Evolutionary conservation across 2,888 invertebrate genomes (phyloP), one percentile per base, ranked within the genome.

Genomic region (Agrotis ipsilon): DNA sequence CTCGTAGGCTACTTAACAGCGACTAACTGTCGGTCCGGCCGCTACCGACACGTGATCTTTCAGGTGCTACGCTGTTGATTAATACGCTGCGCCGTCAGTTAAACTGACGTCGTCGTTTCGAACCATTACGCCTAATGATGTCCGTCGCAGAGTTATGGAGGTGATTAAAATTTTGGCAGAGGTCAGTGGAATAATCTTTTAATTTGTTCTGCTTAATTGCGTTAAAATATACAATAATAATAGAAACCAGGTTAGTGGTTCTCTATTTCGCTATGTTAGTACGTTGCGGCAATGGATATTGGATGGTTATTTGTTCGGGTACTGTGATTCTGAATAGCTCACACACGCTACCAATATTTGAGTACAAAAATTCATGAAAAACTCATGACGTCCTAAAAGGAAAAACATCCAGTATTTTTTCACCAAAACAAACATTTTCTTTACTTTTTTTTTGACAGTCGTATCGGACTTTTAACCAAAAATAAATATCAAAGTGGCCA

Each of bases 1-100:
- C 68, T 32, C 67, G 74, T 74, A 73, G 43, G 24, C 63, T 78
- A 83, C 86, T 88, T 87, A 87, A 80, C 85, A 84, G 85, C 90
- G 87, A 91, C 92, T 92, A 92, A 93, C 90, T 92, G 92, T 90
- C 89, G 90, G 90, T 88, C 91, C 89, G 87, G 84, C 81, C 88
- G 87, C 78, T 77, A 82, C 80, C 83, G 90, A 90, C 92, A 87
- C 89, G 90, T 92, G 91, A 94, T 93, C 93, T 92, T 93, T 94
- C 93, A 94, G 93, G 91, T 93, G 92, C 82, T 90, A 85, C 84
- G 83, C 82, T 85, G 84, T 86, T 92, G 91, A 92, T 92, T 93
- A 92, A 92, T 92, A 89, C 85, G 84, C 68, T 82, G 82, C 87
- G 88, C 87, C 87, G 89, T 90, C 90, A 92, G 90, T 89, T 88